These are phyloP conservation scores for Hyperoplus immaculatus DNA, from an alignment of 2,797 vertebrate genomes.

Conservation along the genomic window DNA sequence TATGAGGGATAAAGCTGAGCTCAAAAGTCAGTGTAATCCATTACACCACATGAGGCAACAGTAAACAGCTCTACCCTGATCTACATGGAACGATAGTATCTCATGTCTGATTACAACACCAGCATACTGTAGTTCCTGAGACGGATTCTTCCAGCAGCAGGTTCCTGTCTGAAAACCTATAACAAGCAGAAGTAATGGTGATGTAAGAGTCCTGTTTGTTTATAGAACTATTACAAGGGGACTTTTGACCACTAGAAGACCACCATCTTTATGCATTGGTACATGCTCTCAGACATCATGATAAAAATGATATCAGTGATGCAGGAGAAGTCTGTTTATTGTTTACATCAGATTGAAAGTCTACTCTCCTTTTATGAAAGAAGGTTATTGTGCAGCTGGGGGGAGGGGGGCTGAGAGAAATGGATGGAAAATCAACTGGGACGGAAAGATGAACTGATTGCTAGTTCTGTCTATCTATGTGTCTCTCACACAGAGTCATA, in stretches of 20 bases:
- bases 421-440: conserved; percentile 5
- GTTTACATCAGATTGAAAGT: conserved; percentile 38
- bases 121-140: conserved; percentile 5
- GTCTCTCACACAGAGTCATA: not conserved
- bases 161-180: conserved; percentile 7
- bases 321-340: conserved; percentile 26
- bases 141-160: not conserved
- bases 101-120: conserved; percentile 31
- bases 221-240: not conserved
- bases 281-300: conserved; percentile 8
- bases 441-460: conserved; percentile 44
- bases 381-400: conserved; percentile 39
- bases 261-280: not conserved
- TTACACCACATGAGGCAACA: not conserved
- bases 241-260: not conserved
- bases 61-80: conserved; percentile 28
- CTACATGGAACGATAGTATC: conserved; percentile 4
- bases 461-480: not conserved
- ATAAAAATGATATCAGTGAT: conserved; percentile 12
- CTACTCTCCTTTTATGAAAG: conserved; percentile 37
- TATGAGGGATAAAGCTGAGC: not conserved
- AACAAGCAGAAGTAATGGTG: not conserved
- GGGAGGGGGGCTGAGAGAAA: not conserved
- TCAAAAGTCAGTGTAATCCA: not conserved
- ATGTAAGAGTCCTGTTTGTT: not conserved